Evolutionary conservation across 1,140 invertebrate species (phyloP).

Genomic region (Tetraneura akinire): DNA sequence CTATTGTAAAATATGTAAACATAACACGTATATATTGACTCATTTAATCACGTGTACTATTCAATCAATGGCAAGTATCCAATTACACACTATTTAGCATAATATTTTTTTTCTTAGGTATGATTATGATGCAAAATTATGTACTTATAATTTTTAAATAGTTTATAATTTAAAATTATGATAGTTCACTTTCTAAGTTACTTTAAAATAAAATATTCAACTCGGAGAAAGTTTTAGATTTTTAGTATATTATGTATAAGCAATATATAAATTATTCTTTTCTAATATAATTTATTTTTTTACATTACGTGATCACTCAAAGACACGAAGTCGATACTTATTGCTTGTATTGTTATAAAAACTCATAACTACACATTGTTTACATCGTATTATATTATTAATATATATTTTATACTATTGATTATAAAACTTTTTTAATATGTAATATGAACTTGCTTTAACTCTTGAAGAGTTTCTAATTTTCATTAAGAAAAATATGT

Average conservation of each 20-base stretch:
- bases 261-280: constrained; percentile 37
- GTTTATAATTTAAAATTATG: neutral
- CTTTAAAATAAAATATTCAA: constrained; percentile 21
- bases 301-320: constrained; percentile 32
- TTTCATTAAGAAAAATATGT: neutral
- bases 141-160: neutral
- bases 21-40: constrained; percentile 20
- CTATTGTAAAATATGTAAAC: constrained; percentile 36
- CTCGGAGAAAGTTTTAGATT: constrained; percentile 33
- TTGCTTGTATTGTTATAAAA: constrained; percentile 26
- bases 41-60: constrained; percentile 15
- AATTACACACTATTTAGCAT: constrained; percentile 36
- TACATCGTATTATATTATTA: constrained; percentile 26
- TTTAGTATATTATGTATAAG: neutral
- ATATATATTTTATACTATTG: constrained; percentile 35
- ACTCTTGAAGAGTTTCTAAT: constrained; percentile 1
- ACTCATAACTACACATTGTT: constrained; percentile 27
- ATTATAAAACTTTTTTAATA: constrained; percentile 3
- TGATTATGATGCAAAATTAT: constrained; percentile 2
- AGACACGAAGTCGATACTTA: constrained; percentile 28
- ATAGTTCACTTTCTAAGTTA: constrained; percentile 17
- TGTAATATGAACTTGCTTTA: constrained; percentile 7
- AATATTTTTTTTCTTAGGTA: constrained; percentile 8
- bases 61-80: constrained; percentile 30
- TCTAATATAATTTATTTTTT: constrained; percentile 36